Percentiles rank a stretch among this genome's conserved stretches.
Evolutionary conservation across 2,797 vertebrate genomes (phyloP).

Genomic region (Lepus oiostolus): DNA sequence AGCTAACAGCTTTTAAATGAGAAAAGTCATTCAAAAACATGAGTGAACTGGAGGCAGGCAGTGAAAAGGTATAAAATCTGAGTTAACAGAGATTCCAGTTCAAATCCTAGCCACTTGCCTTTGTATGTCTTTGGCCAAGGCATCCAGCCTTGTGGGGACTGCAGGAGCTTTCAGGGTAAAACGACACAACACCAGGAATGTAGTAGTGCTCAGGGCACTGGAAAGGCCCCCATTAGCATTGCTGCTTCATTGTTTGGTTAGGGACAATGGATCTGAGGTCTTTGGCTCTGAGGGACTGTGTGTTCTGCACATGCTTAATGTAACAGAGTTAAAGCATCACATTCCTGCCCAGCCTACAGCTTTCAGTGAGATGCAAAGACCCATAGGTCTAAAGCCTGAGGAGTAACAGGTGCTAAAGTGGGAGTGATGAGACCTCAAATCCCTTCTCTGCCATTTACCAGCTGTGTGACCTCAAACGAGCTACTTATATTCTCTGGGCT

Average conservation of each 20-base stretch:
- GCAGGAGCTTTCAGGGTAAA: neutral
- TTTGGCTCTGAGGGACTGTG: neutral
- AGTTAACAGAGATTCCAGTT: slow-evolving; percentile 5
- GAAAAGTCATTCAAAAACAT: neutral
- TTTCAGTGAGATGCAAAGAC: neutral
- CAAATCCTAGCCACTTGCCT: neutral
- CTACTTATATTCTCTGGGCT: slow-evolving; percentile 70
- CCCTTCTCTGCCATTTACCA: slow-evolving; percentile 59
- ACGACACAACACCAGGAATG: neutral
- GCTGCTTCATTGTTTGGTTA: neutral
- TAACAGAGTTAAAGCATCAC: neutral
- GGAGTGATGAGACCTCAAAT: slow-evolving; percentile 4
- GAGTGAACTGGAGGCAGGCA: neutral
- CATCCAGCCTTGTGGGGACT: neutral
- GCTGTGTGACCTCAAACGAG: slow-evolving; percentile 77
- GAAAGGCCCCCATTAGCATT: neutral
- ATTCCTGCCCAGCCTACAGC: neutral
- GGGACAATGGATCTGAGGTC: neutral
- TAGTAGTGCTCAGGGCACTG: neutral
- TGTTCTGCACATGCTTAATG: neutral
- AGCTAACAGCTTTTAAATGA: neutral
- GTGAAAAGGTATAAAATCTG: neutral
- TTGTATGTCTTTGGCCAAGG: neutral
- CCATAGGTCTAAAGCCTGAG: neutral
- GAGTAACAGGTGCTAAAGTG: slow-evolving; percentile 20